Percentiles rank a stretch among this genome's conserved stretches.
phyloP scores from a whole-genome alignment of 1,140 invertebrate species.

The Eufriesea mexicana region DNA sequence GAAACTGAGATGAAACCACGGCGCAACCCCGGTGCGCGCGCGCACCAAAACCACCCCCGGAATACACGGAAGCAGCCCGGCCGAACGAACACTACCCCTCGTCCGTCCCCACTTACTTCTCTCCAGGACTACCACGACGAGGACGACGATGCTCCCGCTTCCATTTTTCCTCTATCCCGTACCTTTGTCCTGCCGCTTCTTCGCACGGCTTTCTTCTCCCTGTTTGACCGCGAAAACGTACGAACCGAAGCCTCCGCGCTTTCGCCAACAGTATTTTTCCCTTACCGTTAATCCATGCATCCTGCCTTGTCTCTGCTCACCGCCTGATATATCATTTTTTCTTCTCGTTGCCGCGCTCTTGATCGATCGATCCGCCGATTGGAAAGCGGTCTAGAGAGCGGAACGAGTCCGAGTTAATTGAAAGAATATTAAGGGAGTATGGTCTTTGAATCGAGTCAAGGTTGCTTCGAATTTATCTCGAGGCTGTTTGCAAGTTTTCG shows the following conservation, averaged over 20 bases:
- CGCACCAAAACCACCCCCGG: conserved; percentile 68
- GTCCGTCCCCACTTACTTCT: conserved; percentile 38
- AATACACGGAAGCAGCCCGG: conserved; percentile 68
- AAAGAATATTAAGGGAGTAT: too few species aligned
- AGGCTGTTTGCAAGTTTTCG: too few species aligned
- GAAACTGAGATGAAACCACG: conserved; percentile 79
- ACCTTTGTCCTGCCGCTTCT: conserved; percentile 21
- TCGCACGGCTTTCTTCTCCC: not conserved
- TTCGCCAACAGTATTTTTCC: not conserved
- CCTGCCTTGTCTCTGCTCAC: not conserved
- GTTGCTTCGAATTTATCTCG: not conserved
- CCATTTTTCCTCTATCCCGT: conserved; percentile 21
- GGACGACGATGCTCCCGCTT: conserved; percentile 33
- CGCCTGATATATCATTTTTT: not conserved
- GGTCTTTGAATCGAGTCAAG: too few species aligned
- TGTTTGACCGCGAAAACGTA: not conserved
- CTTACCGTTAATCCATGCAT: not conserved
- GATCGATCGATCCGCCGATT: conserved; percentile 8
- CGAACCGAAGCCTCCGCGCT: not conserved
- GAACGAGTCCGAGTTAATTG: not conserved
- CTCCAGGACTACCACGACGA: conserved; percentile 32
- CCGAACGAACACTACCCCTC: conserved; percentile 59
- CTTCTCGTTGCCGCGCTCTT: not conserved
- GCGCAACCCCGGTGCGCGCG: conserved; percentile 76
- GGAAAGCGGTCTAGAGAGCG: not conserved